Base-by-base conservation (phyloP, 2,888 invertebrate genomes). In the Acanthosepion esculentum region DNA sequence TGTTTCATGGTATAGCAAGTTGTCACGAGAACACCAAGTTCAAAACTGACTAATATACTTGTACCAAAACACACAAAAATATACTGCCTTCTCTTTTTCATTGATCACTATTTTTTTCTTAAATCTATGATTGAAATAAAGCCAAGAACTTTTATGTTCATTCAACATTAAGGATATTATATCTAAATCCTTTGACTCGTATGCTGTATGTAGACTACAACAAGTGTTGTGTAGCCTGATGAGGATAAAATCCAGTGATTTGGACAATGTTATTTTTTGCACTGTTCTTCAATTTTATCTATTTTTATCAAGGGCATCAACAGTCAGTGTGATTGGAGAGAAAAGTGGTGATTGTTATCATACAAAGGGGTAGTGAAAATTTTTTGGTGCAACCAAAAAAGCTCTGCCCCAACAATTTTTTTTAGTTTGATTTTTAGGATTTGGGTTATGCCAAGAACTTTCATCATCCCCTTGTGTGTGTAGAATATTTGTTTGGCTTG, bases 1-100 rank as follows among this genome's bases (percentile, higher is more conserved):
- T 78, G n/a, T 78, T 78, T 78, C 78, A 78, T 78, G 78, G 78
- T 78, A 78, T 78, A 78, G 78, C 78, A 78, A 78, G 78, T 78
- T 78, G n/a, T 78, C 33, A 78, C 78, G 12, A 78, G 78, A 78
- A 78, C 78, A n/a, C n/a, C 20, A 55, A 12, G 78, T 78, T 78
- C n/a, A 78, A 78, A 78, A n/a, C n/a, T 78, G 78, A 78, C n/a
- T 59, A 59, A 59, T 20, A 59, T 59, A 59, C 59, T 78, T n/a
- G 12, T 78, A 78, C 78, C 33, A 78, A 78, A n/a, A 78, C n/a
- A 78, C 78, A 78, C 41, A 41, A 2, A 41, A 41, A 33, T 33
- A n/a, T 78, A 78, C 78, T 78, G 78, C n/a, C 12, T n/a, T 78
- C 78, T 78, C 78, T 78, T 78, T 78, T 59, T 59, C 59, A 59